These are phyloP conservation scores for Acanthacorydalis orientalis DNA, from an alignment of 2,888 invertebrate species.

Conservation along the genomic window DNA sequence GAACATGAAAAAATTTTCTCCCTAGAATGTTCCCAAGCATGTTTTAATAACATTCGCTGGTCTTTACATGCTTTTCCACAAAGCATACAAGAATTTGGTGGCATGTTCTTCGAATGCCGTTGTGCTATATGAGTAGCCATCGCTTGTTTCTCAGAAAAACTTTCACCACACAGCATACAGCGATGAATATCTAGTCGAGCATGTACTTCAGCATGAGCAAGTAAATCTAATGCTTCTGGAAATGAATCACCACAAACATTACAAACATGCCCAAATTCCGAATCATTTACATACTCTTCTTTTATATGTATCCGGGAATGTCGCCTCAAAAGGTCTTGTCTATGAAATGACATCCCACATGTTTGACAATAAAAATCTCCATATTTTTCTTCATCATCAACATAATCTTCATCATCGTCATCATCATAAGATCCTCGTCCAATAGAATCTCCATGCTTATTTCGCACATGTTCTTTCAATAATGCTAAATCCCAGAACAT, in stretches of 20 bases:
- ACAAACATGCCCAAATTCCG: slow-evolving; percentile 44
- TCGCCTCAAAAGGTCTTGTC: slow-evolving; percentile 54
- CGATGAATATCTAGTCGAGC: slow-evolving; percentile 30
- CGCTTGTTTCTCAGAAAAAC: slow-evolving; percentile 41
- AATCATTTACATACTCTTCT: slow-evolving; percentile 28
- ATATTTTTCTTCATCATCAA: slow-evolving; percentile 39
- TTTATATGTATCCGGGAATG: slow-evolving; percentile 34
- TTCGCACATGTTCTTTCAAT: slow-evolving; percentile 40
- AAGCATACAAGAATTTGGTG: slow-evolving; percentile 44
- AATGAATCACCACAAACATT: slow-evolving; percentile 67
- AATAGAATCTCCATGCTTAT: slow-evolving; percentile 33
- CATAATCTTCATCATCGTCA: slow-evolving; percentile 32
- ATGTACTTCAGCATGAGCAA: slow-evolving; percentile 66
- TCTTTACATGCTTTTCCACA: slow-evolving; percentile 55
- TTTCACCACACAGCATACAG: slow-evolving; percentile 47
- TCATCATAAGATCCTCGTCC: slow-evolving; percentile 9
- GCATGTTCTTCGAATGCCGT: slow-evolving; percentile 40
- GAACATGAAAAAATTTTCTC: slow-evolving; percentile 40
- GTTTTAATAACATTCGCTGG: slow-evolving; percentile 45
- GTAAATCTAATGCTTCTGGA: slow-evolving; percentile 54
- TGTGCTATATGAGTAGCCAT: slow-evolving; percentile 44
- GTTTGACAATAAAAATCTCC: slow-evolving; percentile 50
- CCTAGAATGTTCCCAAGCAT: slow-evolving; percentile 50
- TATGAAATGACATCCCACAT: slow-evolving; percentile 64
- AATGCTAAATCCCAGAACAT: slow-evolving; percentile 56